A percentile compares a stretch with the other conserved stretches of the same genome.
phyloP scores from a whole-genome alignment of 2,797 vertebrate species.

The Babyrousa celebensis region DNA sequence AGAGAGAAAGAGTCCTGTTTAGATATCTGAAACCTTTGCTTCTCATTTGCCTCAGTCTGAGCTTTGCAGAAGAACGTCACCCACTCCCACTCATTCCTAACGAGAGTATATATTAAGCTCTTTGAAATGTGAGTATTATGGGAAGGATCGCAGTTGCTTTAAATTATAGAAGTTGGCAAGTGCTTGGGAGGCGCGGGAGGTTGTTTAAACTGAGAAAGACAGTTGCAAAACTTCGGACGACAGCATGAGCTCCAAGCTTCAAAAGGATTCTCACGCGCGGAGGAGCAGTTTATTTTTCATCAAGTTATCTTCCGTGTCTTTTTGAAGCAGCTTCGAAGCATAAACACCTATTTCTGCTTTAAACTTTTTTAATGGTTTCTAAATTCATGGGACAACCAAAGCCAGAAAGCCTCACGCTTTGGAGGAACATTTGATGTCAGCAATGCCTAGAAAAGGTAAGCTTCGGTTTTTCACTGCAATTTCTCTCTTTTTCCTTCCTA shows the following conservation, averaged over 20 bases:
- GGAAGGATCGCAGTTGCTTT: constrained; percentile 93
- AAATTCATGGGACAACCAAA: constrained; percentile 65
- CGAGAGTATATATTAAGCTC: constrained; percentile 78
- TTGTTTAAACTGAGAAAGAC: constrained; percentile 90
- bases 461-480: constrained; percentile 3
- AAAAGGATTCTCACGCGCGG: constrained; percentile 75
- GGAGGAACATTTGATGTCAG: constrained; percentile 74
- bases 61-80: constrained; percentile 12
- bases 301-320: background rate
- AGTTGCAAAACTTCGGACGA: constrained; percentile 87
- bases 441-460: constrained; percentile 89
- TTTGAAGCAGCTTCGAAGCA: constrained; percentile 77
- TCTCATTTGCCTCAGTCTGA: constrained; percentile 54
- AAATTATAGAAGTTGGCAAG: constrained; percentile 92
- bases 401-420: constrained; percentile 61
- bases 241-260: constrained; percentile 85
- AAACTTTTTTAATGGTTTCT: constrained; percentile 78
- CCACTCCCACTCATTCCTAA: constrained; percentile 78
- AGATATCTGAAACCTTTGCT: constrained; percentile 67
- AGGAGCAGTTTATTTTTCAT: constrained; percentile 74
- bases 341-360: constrained; percentile 63
- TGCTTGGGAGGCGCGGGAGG: constrained; percentile 90
- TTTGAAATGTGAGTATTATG: constrained; percentile 90
- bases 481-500: constrained; percentile 64
- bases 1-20: background rate